These are phyloP conservation scores for Zaprionus tsacasi DNA, from an alignment of 1,140 invertebrate genomes.

Conservation along the genomic window DNA sequence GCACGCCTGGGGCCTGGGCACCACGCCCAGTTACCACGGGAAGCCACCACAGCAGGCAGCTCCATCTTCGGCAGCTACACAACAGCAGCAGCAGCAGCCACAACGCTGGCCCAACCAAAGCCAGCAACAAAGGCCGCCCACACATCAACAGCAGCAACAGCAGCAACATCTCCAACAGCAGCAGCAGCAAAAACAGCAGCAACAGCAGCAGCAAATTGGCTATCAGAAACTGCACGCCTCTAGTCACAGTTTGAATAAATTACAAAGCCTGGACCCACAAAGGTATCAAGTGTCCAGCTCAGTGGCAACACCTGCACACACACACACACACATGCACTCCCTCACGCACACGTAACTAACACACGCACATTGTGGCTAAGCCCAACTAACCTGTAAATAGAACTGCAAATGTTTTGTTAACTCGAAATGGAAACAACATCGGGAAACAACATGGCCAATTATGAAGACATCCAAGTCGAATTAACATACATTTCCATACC, in stretches of 20 bases:
- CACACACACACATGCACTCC: constrained; percentile 16
- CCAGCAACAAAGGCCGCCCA: constrained; percentile 48
- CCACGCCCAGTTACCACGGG: constrained; percentile 48
- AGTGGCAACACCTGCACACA: constrained; percentile 17
- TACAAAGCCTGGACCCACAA: constrained; percentile 76
- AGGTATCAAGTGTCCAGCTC: constrained; percentile 60
- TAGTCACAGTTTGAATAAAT: constrained; percentile 82
- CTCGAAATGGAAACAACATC: not conserved
- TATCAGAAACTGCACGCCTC: constrained; percentile 73
- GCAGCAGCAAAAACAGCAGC: constrained; percentile 67
- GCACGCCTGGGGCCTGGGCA: constrained; percentile 86
- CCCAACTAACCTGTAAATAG: constrained; percentile 6
- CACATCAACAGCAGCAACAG: constrained; percentile 31
- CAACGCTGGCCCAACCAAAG: constrained; percentile 55
- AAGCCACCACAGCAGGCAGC: constrained; percentile 34
- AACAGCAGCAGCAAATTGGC: constrained; percentile 67
- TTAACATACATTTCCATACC: constrained; percentile 32
- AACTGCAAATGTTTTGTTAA: constrained; percentile 3
- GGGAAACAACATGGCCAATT: constrained; percentile 10
- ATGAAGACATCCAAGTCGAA: constrained; percentile 12
- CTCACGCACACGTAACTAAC: constrained; percentile 12
- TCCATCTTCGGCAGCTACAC: constrained; percentile 2
- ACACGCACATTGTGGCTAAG: not conserved
- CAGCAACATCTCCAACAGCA: constrained; percentile 46
- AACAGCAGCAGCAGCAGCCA: constrained; percentile 42